Evolutionary conservation across 2,797 vertebrate species (phyloP).

Genomic region (Neopelma chrysocephalum): DNA sequence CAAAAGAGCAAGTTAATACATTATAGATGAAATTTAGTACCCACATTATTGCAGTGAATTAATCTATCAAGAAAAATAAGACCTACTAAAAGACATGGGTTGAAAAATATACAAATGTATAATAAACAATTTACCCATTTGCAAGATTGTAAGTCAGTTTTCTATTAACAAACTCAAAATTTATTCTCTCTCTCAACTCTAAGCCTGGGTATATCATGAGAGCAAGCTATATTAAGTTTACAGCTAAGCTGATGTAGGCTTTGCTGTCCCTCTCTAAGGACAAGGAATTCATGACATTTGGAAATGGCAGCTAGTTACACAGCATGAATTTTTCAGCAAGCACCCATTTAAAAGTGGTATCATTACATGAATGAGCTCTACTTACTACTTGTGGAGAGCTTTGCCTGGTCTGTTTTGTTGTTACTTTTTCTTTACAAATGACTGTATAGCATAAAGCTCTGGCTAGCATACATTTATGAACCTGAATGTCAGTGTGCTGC

Average conservation of each 20-base stretch:
- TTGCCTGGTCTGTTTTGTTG: neutral
- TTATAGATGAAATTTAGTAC: neutral
- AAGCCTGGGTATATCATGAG: neutral
- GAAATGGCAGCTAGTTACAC: neutral
- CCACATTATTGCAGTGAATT: neutral
- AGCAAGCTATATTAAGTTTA: neutral
- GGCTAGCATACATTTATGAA: neutral
- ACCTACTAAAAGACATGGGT: neutral
- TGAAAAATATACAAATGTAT: neutral
- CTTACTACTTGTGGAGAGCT: neutral
- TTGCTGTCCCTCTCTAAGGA: neutral
- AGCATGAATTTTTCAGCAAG: slow-evolving; percentile 1
- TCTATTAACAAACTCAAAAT: neutral
- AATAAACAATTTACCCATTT: neutral
- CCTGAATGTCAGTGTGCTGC: neutral
- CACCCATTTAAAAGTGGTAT: neutral
- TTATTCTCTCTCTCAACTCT: neutral
- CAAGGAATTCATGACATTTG: slow-evolving; percentile 4
- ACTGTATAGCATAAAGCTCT: neutral
- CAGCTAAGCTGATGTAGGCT: neutral
- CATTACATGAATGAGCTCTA: neutral
- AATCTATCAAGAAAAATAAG: neutral
- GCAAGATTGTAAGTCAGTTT: neutral
- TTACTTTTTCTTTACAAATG: neutral
- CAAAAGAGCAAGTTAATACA: neutral